Conservation (phyloP, 2,113 vertebrate genomes). For the Lampris incognitus region DNA sequence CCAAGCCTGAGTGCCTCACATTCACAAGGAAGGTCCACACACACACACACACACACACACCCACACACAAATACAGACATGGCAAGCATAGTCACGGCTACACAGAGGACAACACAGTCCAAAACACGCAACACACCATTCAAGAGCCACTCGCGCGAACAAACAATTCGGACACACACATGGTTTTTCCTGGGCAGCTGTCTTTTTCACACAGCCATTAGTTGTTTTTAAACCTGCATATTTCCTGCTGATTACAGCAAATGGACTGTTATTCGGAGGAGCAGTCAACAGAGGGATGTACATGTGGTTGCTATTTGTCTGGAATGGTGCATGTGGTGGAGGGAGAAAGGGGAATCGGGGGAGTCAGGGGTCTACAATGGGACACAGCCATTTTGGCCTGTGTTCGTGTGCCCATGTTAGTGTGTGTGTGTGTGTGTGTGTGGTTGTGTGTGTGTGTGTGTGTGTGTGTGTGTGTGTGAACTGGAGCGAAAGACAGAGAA, state of each 20-base stretch:
- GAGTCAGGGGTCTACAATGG: constrained; percentile 84
- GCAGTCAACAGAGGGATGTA: constrained; percentile 80
- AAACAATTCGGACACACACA: constrained; percentile 41
- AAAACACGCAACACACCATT: constrained; percentile 33
- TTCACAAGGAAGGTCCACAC: constrained; percentile 23
- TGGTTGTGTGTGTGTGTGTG: constrained; percentile 62
- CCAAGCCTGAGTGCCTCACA: constrained; percentile 18
- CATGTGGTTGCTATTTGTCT: constrained; percentile 99
- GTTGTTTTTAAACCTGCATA: constrained; percentile 88
- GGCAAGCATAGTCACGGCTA: constrained; percentile 21
- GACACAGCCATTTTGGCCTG: constrained; percentile 84
- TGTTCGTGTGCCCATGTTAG: constrained; percentile 16
- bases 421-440: constrained; percentile 24
- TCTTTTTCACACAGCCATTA: constrained; percentile 84
- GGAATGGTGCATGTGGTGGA: constrained; percentile 85
- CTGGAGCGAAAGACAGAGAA: constrained; percentile 67
- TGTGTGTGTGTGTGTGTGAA: constrained; percentile 68
- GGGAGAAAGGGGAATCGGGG: constrained; percentile 84
- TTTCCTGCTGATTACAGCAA: constrained; percentile 97
- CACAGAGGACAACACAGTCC: constrained; percentile 8
- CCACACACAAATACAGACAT: constrained; percentile 20
- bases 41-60: constrained; percentile 39
- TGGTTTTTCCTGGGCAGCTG: constrained; percentile 46
- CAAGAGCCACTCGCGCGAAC: constrained; percentile 26
- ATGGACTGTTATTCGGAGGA: constrained; percentile 88